phyloP scores from a whole-genome alignment of 2,113 vertebrate species.

The Peromyscus polionotus region DNA sequence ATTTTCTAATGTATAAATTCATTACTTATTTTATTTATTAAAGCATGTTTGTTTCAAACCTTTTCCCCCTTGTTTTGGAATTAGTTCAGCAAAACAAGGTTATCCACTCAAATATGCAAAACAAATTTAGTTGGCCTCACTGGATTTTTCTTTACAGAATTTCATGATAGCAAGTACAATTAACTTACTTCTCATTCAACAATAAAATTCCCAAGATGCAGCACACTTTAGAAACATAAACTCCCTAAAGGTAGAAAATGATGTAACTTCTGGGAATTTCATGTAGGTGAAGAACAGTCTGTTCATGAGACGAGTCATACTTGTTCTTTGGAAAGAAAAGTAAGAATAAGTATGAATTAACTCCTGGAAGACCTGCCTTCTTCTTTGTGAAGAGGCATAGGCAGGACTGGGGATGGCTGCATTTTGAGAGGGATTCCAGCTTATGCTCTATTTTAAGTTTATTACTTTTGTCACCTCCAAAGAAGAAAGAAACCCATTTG shows the following conservation, averaged over 20 bases:
- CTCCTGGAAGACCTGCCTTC: background rate
- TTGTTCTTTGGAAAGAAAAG: background rate
- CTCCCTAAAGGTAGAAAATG: background rate
- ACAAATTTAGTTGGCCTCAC: background rate
- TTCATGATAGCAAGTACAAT: background rate
- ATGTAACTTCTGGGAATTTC: constrained; percentile 33
- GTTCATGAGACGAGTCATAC: background rate
- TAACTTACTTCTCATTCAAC: background rate
- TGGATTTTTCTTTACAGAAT: background rate
- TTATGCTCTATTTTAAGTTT: background rate
- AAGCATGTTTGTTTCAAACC: background rate
- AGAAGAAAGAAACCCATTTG: background rate
- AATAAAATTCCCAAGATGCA: constrained; percentile 30
- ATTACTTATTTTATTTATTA: background rate
- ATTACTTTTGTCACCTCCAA: background rate
- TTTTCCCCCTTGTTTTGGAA: background rate
- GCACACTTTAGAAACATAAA: background rate
- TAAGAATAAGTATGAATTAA: constrained; percentile 14
- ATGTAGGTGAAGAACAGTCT: background rate
- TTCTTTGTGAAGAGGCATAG: background rate
- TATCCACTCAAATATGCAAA: background rate
- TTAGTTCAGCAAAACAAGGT: background rate
- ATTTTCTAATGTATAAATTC: background rate
- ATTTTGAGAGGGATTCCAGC: background rate
- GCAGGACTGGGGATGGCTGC: background rate